These are phyloP conservation scores for Euphonia xanthogaster DNA, from an alignment of 2,797 vertebrate genomes.

Conservation along the genomic window DNA sequence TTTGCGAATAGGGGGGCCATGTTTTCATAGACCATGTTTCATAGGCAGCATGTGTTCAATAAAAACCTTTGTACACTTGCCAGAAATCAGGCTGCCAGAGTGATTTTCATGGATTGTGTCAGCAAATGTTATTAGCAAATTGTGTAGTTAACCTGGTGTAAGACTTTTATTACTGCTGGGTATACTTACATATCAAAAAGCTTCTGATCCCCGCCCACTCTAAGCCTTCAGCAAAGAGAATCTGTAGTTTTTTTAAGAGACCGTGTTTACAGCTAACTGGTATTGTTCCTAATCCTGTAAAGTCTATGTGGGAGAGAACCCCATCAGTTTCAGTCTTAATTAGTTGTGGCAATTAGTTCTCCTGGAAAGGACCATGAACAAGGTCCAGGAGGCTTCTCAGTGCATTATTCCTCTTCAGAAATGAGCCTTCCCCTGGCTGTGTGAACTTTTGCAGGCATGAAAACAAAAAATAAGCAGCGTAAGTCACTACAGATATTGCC, in stretches of 20 bases:
- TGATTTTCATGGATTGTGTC: constrained; percentile 69
- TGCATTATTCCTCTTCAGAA: constrained; percentile 57
- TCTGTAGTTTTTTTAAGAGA: constrained; percentile 65
- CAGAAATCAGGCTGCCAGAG: constrained; percentile 62
- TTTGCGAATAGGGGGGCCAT: constrained; percentile 40
- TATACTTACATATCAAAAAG: constrained; percentile 65
- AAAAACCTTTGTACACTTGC: constrained; percentile 66
- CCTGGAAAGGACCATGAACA: constrained; percentile 42
- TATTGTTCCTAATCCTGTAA: constrained; percentile 68
- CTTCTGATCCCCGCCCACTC: constrained; percentile 45
- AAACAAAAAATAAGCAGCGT: constrained; percentile 42
- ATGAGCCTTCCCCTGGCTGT: constrained; percentile 52
- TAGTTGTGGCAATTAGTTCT: constrained; percentile 63
- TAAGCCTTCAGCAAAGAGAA: constrained; percentile 61
- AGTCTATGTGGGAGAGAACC: constrained; percentile 48
- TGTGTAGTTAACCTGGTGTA: constrained; percentile 66
- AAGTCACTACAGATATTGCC: constrained; percentile 59
- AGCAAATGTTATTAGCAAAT: constrained; percentile 73
- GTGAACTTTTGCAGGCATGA: constrained; percentile 45
- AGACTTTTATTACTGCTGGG: constrained; percentile 68
- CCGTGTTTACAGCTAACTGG: constrained; percentile 60
- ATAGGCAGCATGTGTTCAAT: constrained; percentile 60
- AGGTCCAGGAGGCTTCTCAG: constrained; percentile 39
- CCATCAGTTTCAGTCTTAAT: constrained; percentile 59
- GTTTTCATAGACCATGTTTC: constrained; percentile 63